Percentiles rank a stretch among this genome's conserved stretches.
These are phyloP conservation scores for Megaceryle maxima DNA, from an alignment of 2,113 vertebrate genomes.

Conservation along the genomic window DNA sequence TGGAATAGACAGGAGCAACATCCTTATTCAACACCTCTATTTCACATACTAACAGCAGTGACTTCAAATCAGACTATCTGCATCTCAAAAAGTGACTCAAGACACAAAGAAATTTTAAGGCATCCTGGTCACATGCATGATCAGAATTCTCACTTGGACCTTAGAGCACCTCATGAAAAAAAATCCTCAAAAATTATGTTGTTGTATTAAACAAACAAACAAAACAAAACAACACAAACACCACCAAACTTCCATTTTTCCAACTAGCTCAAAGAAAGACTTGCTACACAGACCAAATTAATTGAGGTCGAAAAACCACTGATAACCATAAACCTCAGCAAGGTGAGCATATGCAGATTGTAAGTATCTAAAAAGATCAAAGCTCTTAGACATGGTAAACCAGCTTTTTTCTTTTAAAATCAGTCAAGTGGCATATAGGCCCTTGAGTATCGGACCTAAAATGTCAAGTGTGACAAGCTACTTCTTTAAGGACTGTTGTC, in stretches of 20 bases:
- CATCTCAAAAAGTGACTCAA: not conserved
- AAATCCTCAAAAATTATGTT: not conserved
- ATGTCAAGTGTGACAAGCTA: not conserved
- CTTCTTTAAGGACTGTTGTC: not conserved
- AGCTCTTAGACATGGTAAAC: not conserved
- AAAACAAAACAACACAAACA: too few relatives aligned
- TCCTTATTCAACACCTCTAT: not conserved
- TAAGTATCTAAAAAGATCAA: not conserved
- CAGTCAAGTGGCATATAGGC: accelerated
- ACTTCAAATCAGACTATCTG: not conserved
- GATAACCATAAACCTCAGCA: not conserved
- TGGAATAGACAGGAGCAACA: not conserved
- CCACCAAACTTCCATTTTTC: not conserved
- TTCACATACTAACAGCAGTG: not conserved
- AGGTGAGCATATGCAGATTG: not conserved
- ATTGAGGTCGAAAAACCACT: not conserved
- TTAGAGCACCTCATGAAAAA: not conserved
- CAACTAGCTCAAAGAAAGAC: not conserved
- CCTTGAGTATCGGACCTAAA: not conserved
- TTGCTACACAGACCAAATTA: not conserved
- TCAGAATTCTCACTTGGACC: not conserved
- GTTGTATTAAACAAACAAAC: not conserved
- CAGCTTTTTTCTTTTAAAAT: not conserved
- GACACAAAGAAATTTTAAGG: not conserved
- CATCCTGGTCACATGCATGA: not conserved